phyloP scores from a whole-genome alignment of 2,888 invertebrate species.

The Cotesia congregata region DNA sequence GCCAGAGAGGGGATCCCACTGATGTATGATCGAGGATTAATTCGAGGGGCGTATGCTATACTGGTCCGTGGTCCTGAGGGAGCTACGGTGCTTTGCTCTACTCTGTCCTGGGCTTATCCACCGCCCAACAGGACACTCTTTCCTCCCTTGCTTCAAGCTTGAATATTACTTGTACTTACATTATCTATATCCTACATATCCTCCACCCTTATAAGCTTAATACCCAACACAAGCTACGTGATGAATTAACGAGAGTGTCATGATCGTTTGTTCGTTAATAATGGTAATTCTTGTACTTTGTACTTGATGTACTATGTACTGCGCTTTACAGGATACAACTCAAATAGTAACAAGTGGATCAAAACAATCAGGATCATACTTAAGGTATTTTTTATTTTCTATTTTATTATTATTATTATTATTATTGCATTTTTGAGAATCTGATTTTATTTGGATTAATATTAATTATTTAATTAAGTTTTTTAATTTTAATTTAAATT shows the following conservation, averaged over 20 bases:
- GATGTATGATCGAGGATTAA: constrained; percentile 60
- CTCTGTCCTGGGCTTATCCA: constrained; percentile 43
- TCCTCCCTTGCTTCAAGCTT: background rate
- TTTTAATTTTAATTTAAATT: too few relatives aligned
- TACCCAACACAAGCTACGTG: background rate
- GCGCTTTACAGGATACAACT: too few relatives aligned
- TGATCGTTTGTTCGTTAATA: constrained; percentile 26
- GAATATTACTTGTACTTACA: background rate
- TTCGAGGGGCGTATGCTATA: constrained; percentile 54
- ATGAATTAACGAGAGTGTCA: constrained; percentile 37
- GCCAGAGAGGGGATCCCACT: constrained; percentile 43
- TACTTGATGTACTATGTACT: background rate
- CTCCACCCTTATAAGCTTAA: too few relatives aligned
- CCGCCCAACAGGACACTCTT: constrained; percentile 13
- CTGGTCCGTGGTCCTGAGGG: constrained; percentile 36
- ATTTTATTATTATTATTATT: too few relatives aligned
- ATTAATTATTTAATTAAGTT: too few relatives aligned
- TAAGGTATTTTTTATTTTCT: too few relatives aligned
- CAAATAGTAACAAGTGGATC: background rate
- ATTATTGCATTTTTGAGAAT: too few relatives aligned
- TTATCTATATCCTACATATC: background rate
- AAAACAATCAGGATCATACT: background rate
- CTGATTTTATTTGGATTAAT: too few relatives aligned
- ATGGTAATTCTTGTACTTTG: constrained; percentile 15
- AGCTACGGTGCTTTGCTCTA: constrained; percentile 18